phyloP scores from a whole-genome alignment of 2,888 invertebrate species.

The Ypsolopha scabrella region DNA sequence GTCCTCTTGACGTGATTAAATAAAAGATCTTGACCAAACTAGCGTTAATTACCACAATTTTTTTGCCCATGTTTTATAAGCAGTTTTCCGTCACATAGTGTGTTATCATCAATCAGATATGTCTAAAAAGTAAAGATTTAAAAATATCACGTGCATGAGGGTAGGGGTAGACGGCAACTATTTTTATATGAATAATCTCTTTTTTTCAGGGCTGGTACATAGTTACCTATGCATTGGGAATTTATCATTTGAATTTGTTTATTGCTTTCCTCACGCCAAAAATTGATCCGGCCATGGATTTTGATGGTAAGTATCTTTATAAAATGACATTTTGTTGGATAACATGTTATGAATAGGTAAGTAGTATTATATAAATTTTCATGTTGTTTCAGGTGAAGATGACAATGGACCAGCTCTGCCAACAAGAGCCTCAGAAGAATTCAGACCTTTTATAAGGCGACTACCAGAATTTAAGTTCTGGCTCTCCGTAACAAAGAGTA shows the following conservation, averaged over 20 bases:
- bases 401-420: constrained; percentile 93
- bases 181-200: not conserved
- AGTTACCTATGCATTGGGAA: constrained; percentile 98
- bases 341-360: not conserved
- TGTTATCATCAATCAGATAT: no score
- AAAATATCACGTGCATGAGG: no score
- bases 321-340: not conserved
- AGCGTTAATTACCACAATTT: no score
- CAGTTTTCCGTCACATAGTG: no score
- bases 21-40: no score
- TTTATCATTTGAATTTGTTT: constrained; percentile 98
- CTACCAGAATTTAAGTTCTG: constrained; percentile 99
- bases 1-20: no score
- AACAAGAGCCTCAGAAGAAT: constrained; percentile 95
- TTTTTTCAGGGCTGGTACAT: constrained; percentile 97
- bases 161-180: no score
- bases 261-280: constrained; percentile 99
- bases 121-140: no score
- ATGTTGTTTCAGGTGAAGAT: constrained; percentile 64
- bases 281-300: constrained; percentile 97
- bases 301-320: constrained; percentile 77
- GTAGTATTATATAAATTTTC: not conserved
- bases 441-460: constrained; percentile 96
- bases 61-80: no score
- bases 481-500: constrained; percentile 96